A percentile compares a stretch with the other conserved stretches of the same genome.
Evolutionary conservation across 64 coral and sea anemone species (phyloP).

Genomic region (Actinia tenebrosa): DNA sequence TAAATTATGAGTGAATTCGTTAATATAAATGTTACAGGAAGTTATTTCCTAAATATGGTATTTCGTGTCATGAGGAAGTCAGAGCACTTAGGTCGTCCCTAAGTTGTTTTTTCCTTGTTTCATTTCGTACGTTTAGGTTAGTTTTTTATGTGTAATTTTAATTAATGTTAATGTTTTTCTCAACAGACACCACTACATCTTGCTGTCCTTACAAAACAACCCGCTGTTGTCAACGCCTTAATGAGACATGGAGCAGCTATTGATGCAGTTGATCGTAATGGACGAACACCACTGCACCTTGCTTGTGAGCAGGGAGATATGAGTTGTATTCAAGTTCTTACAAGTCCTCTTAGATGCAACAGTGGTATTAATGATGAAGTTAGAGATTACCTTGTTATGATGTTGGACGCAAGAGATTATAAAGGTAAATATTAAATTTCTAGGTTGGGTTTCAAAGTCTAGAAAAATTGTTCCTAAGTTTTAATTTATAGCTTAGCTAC

Average conservation of each 20-base stretch:
- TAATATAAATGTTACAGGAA: not conserved
- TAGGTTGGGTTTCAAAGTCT: not conserved
- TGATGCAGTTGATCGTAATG: slow-evolving; percentile 38
- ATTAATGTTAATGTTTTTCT: not conserved
- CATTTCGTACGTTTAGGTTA: not conserved
- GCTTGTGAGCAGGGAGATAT: slow-evolving; percentile 66
- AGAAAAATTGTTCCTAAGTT: too few relatives aligned
- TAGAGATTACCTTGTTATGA: not conserved
- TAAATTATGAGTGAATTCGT: not conserved
- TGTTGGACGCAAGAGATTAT: slow-evolving; percentile 19
- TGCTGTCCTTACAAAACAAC: slow-evolving; percentile 46
- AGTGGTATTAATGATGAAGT: not conserved
- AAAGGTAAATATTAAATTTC: not conserved
- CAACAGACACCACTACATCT: slow-evolving; percentile 51
- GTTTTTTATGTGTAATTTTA: not conserved
- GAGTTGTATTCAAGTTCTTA: slow-evolving; percentile 48
- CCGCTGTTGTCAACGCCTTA: slow-evolving; percentile 13
- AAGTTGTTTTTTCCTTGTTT: not conserved
- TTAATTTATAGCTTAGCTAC: too few relatives aligned
- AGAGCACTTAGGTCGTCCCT: not conserved
- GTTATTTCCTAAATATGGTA: not conserved
- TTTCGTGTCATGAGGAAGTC: not conserved
- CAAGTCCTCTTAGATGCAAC: slow-evolving; percentile 52
- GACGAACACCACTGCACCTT: slow-evolving; percentile 77
- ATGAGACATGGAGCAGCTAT: slow-evolving; percentile 16